phyloP scores from a whole-genome alignment of 2,888 invertebrate species.

The Fragum fragum region DNA sequence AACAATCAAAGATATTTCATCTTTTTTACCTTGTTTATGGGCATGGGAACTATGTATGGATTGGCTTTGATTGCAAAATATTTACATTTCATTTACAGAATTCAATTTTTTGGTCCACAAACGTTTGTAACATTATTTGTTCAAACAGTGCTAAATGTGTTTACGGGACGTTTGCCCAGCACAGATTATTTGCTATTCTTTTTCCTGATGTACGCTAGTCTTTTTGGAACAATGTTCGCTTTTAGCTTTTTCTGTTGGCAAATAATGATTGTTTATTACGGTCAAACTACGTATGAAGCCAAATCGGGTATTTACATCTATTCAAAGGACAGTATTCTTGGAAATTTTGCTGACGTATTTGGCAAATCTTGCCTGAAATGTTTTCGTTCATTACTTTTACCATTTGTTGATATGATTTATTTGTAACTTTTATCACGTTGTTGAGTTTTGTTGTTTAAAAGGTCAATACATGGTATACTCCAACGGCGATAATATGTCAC shows the following conservation, averaged over 20 bases:
- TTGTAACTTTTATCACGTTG: too few species aligned
- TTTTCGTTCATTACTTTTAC: slow-evolving; percentile 6
- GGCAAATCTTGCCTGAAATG: background rate
- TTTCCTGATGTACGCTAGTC: slow-evolving; percentile 54
- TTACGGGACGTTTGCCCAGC: slow-evolving; percentile 40
- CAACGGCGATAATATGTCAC: too few species aligned
- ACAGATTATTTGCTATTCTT: slow-evolving; percentile 38
- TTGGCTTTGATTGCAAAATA: slow-evolving; percentile 48
- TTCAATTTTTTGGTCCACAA: slow-evolving; percentile 59
- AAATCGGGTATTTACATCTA: slow-evolving; percentile 40
- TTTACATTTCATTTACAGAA: slow-evolving; percentile 45
- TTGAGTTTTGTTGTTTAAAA: too few species aligned
- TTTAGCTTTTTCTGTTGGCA: slow-evolving; percentile 64
- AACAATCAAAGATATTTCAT: slow-evolving; percentile 61
- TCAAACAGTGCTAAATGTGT: slow-evolving; percentile 31
- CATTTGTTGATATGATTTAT: slow-evolving; percentile 11
- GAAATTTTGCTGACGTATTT: slow-evolving; percentile 52
- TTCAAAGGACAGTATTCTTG: slow-evolving; percentile 32
- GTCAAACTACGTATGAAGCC: slow-evolving; percentile 60
- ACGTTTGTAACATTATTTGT: slow-evolving; percentile 55
- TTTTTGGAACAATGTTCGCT: slow-evolving; percentile 51
- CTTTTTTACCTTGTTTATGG: slow-evolving; percentile 62
- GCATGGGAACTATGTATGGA: slow-evolving; percentile 61
- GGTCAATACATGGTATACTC: too few species aligned
- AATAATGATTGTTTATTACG: slow-evolving; percentile 38